phyloP scores from a whole-genome alignment of 2,888 invertebrate genomes.

The Mamestra brassicae region DNA sequence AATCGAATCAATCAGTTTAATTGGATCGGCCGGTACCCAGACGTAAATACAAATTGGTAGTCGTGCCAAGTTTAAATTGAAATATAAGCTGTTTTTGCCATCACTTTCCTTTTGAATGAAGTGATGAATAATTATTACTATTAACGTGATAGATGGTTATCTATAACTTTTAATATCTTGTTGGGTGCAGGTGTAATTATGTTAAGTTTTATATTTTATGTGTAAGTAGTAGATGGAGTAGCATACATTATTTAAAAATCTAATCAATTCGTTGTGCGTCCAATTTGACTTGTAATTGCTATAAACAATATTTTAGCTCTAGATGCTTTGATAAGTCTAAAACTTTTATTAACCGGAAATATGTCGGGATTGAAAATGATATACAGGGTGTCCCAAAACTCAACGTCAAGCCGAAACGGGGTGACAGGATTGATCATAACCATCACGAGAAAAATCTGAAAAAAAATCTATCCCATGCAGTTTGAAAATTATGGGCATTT shows the following conservation, averaged over 20 bases:
- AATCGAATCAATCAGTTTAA: conserved; percentile 58
- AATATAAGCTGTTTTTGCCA: conserved; percentile 53
- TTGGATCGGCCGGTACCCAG: conserved; percentile 44
- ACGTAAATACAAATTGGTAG: conserved; percentile 54
- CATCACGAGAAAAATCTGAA: no score
- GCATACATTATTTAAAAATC: not conserved
- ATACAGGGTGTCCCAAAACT: no score
- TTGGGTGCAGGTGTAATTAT: conserved; percentile 21
- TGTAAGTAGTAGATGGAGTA: not conserved
- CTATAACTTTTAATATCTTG: conserved; percentile 19
- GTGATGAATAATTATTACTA: conserved; percentile 41
- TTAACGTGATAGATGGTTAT: conserved; percentile 40
- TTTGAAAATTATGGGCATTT: no score
- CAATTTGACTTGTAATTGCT: not conserved
- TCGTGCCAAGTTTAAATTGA: conserved; percentile 61
- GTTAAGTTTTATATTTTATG: conserved; percentile 21
- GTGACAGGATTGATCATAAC: no score
- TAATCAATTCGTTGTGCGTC: not conserved
- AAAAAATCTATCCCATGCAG: no score
- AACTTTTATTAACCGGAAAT: not conserved
- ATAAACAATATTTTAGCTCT: not conserved
- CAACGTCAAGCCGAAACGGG: no score
- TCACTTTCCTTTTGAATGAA: conserved; percentile 41
- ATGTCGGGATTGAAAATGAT: no score
- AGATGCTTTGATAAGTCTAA: not conserved